These are phyloP conservation scores for Ostrea edulis DNA, from an alignment of 1,140 invertebrate genomes.

Conservation along the genomic window DNA sequence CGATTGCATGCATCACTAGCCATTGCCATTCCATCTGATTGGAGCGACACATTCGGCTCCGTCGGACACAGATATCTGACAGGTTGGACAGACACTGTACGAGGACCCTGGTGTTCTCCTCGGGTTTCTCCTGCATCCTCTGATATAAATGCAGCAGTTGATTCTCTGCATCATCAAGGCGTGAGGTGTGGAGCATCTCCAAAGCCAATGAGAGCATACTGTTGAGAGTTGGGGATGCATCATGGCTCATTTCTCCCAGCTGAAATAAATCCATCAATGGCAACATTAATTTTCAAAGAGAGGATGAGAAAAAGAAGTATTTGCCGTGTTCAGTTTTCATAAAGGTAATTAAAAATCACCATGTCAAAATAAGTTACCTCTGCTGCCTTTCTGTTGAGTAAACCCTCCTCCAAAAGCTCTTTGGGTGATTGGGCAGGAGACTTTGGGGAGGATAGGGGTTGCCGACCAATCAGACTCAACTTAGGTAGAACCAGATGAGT, in stretches of 20 bases:
- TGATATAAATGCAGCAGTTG: conserved; percentile 68
- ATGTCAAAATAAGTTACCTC: not conserved
- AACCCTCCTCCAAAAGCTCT: not conserved
- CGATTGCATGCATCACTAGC: conserved; percentile 73
- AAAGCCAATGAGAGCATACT: conserved; percentile 64
- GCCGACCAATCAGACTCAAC: conserved; percentile 49
- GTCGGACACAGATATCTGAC: conserved; percentile 72
- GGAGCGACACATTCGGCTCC: conserved; percentile 71
- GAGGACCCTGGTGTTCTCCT: conserved; percentile 64
- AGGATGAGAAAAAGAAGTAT: not conserved
- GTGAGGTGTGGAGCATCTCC: conserved; percentile 68
- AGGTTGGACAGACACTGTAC: conserved; percentile 70
- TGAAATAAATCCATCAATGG: not conserved
- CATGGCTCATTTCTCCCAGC: conserved; percentile 45
- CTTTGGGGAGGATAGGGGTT: not conserved
- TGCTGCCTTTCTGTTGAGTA: not conserved
- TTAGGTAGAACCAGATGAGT: conserved; percentile 49
- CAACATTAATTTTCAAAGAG: not conserved
- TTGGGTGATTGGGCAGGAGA: conserved; percentile 32
- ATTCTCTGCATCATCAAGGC: conserved; percentile 71
- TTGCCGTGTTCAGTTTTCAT: not conserved
- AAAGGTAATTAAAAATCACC: not conserved
- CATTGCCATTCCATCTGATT: conserved; percentile 76
- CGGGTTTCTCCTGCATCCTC: conserved; percentile 70
- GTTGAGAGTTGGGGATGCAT: conserved; percentile 46